Evolutionary conservation across 2,888 invertebrate genomes (phyloP).

Genomic region (Hartigia nigra): DNA sequence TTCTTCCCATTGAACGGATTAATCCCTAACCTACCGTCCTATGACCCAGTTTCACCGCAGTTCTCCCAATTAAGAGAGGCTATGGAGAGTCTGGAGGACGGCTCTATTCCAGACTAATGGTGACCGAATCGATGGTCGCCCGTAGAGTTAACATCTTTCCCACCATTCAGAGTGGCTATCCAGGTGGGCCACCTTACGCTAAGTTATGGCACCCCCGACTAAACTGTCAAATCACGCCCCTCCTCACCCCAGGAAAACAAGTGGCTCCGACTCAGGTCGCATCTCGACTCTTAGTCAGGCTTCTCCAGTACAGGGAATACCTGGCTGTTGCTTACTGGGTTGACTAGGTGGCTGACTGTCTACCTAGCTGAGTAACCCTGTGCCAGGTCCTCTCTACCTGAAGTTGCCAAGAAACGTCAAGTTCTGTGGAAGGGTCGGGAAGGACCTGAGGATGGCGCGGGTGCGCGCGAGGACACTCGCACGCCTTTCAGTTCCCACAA

Average conservation of each 20-base stretch:
- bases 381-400: neutral
- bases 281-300: neutral
- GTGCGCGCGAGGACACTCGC: neutral
- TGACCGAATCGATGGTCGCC: neutral
- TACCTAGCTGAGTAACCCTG: conserved; percentile 18
- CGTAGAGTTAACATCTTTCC: neutral
- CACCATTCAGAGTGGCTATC: neutral
- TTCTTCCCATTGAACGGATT: neutral
- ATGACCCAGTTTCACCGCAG: neutral
- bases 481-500: conserved; percentile 37
- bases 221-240: conserved; percentile 54
- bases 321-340: neutral
- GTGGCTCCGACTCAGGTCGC: neutral
- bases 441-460: neutral
- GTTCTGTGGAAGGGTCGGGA: neutral
- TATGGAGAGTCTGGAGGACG: neutral
- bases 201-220: conserved; percentile 50
- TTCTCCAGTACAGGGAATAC: neutral
- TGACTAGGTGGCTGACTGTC: neutral
- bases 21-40: neutral
- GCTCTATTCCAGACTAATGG: conserved; percentile 1
- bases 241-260: conserved; percentile 9
- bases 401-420: neutral
- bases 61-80: neutral
- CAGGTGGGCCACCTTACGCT: conserved; percentile 24